Conservation (phyloP, 92 coral and sea anemone species). For the Epizoanthus illoricatus region DNA sequence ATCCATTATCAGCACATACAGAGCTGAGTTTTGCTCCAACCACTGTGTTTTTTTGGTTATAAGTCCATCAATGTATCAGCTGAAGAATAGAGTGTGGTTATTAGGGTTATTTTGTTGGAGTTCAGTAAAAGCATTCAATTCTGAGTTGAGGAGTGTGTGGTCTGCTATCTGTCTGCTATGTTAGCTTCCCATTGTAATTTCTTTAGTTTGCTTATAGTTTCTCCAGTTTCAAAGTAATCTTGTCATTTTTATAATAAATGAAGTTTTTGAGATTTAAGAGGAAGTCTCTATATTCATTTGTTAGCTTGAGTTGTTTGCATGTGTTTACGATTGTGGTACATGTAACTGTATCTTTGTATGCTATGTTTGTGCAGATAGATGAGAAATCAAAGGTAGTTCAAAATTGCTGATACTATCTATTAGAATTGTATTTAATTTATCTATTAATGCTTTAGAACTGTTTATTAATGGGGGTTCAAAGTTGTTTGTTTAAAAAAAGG, state of each 20-base stretch:
- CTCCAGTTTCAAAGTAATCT: slow-evolving; percentile 31
- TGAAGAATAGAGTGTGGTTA: neutral
- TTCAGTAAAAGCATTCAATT: slow-evolving; percentile 40
- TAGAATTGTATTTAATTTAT: too few species aligned
- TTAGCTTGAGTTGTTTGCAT: slow-evolving; percentile 46
- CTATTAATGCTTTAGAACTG: too few species aligned
- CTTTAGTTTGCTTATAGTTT: slow-evolving; percentile 37
- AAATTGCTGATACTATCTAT: slow-evolving; percentile 32
- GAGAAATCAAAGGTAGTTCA: slow-evolving; percentile 44
- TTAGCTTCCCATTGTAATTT: slow-evolving; percentile 55
- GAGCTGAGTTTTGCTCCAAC: slow-evolving; percentile 42
- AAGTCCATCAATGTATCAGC: neutral
- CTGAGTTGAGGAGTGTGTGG: slow-evolving; percentile 28
- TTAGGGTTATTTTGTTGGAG: neutral
- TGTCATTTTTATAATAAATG: slow-evolving; percentile 31
- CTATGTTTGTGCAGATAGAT: slow-evolving; percentile 41
- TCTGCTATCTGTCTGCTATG: slow-evolving; percentile 53
- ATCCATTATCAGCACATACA: slow-evolving; percentile 38
- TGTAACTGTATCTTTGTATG: slow-evolving; percentile 22
- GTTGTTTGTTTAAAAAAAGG: too few species aligned
- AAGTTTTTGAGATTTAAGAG: slow-evolving; percentile 48
- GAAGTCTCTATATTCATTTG: slow-evolving; percentile 33
- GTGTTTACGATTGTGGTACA: slow-evolving; percentile 40
- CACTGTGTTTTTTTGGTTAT: neutral
- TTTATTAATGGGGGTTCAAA: too few species aligned